phyloP scores from a whole-genome alignment of 2,888 invertebrate species.

The Eledona agricola region DNA sequence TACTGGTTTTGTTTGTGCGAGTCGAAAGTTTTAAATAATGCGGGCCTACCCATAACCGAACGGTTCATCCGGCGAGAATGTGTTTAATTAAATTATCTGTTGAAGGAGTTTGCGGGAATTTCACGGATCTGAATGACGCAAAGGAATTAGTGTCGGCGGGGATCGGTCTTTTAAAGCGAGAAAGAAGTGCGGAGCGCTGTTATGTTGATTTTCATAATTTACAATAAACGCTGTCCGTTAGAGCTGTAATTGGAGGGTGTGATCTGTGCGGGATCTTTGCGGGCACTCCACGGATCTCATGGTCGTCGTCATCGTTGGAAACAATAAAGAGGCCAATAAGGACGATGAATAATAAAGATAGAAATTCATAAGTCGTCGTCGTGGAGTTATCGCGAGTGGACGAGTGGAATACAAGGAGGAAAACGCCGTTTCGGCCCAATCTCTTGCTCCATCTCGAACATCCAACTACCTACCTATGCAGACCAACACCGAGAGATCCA shows the following conservation, averaged over 20 bases:
- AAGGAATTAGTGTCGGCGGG: constrained; percentile 17
- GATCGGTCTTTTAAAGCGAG: constrained; percentile 19
- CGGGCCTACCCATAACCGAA: constrained; percentile 14
- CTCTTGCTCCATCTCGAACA: constrained; percentile 5
- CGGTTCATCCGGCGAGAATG: constrained; percentile 13
- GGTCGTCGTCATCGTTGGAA: too few relatives aligned
- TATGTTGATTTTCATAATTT: constrained; percentile 22
- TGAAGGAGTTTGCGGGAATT: constrained; percentile 18
- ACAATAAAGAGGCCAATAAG: too few relatives aligned
- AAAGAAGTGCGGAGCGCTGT: constrained; percentile 11
- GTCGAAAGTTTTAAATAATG: constrained; percentile 6
- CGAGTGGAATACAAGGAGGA: constrained; percentile 3
- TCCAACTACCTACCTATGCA: constrained; percentile 10
- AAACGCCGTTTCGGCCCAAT: constrained; percentile 6
- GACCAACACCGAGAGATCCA: constrained; percentile 5
- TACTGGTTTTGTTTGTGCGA: constrained; percentile 20
- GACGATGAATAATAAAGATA: constrained; percentile 14
- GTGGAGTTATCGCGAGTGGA: constrained; percentile 9
- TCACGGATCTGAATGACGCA: constrained; percentile 12
- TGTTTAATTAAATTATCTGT: constrained; percentile 21
- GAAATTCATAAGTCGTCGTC: constrained; percentile 11
- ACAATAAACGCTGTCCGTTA: constrained; percentile 22
- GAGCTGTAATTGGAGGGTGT: constrained; percentile 18
- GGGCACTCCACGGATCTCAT: too few relatives aligned
- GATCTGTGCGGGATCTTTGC: too few relatives aligned